Base-by-base conservation (phyloP, 1,140 invertebrate species). In the Rhagoletis zephyria region DNA sequence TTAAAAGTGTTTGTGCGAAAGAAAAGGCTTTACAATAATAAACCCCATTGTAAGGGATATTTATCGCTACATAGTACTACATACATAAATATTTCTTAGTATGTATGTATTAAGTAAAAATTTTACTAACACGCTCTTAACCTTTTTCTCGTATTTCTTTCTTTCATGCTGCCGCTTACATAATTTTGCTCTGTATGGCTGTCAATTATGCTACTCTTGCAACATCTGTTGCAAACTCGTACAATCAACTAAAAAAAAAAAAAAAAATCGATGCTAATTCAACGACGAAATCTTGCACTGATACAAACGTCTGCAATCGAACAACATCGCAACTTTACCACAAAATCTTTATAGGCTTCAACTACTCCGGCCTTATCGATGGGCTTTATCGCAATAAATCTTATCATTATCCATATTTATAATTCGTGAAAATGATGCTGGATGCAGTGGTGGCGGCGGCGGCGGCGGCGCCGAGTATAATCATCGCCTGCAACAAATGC, bases 401-500 rank as follows among this genome's bases (percentile, higher is more conserved):
- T 14, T 87, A 92, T 88, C 91, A 92, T 88, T 92, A 92, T 92
- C 91, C 91, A 16, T 92, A 92, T 89, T 92, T 92, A 92, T 92
- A 92, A 92, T 92, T 91, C 90, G 89, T 90, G 67, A 74, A 56
- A 81, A 56, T 56, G 74, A 10, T 81, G 74, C 74, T 56, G 4
- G 7, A 45, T 74, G 48, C 74, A 81, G 1, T 59, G 48, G 45
- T n/a, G 74, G 16, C 30, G 19, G 1, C 30, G 19, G 12, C 19
- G 64, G 10, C 7, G n/a, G 6, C 19, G 64, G 19, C n/a, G 64
- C 4, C 0, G 14, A 10, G 3, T 81, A 30, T n/a, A 81, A n/a
- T 16, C 74, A 51, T 56, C 48, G 74, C 51, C n/a, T 81, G 74
- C 45, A 56, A 3, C 74, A n/a, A 48, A 19, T 81, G 74, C 74